These are phyloP conservation scores for Leucophenga varia DNA, from an alignment of 1,140 invertebrate genomes.

Conservation along the genomic window DNA sequence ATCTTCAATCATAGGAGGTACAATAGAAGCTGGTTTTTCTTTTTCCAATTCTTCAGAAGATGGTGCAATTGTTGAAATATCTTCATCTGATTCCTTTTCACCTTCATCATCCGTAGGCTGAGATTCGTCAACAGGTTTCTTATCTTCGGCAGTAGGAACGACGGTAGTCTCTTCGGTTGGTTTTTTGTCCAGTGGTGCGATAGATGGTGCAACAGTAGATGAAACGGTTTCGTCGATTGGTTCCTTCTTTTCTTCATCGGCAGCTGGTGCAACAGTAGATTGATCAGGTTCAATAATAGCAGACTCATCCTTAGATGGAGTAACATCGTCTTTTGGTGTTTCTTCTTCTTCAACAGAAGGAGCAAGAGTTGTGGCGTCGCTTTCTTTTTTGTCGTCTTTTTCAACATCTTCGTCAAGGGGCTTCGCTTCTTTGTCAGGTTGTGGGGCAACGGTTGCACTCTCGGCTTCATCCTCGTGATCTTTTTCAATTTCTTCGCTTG, in stretches of 20 bases:
- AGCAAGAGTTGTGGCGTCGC: conserved; percentile 1
- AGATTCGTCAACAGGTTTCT: too few relatives aligned
- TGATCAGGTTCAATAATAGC: not conserved
- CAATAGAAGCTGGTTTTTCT: too few relatives aligned
- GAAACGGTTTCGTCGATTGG: conserved; percentile 7
- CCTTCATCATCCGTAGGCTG: too few relatives aligned
- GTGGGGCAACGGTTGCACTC: conserved; percentile 7
- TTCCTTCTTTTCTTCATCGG: conserved; percentile 8
- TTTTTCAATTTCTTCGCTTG: conserved; percentile 9
- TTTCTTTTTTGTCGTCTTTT: conserved; percentile 1
- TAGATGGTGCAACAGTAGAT: not conserved
- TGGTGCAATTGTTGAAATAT: too few relatives aligned
- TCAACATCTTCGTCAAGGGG: not conserved
- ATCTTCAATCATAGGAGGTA: too few relatives aligned
- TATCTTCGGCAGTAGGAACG: too few relatives aligned
- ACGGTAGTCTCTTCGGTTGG: too few relatives aligned
- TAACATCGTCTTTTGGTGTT: conserved; percentile 19
- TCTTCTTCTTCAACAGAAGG: not conserved
- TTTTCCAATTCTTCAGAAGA: too few relatives aligned
- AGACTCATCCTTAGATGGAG: too few relatives aligned
- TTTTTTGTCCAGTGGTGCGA: not conserved
- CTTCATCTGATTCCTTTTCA: too few relatives aligned
- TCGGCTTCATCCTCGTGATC: conserved; percentile 16
- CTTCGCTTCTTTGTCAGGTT: conserved; percentile 7
- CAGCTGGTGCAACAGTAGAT: not conserved